A percentile compares a stretch with the other conserved stretches of the same genome.
Conservation (phyloP, 2,113 vertebrate genomes). For the Nipponia nippon region DNA sequence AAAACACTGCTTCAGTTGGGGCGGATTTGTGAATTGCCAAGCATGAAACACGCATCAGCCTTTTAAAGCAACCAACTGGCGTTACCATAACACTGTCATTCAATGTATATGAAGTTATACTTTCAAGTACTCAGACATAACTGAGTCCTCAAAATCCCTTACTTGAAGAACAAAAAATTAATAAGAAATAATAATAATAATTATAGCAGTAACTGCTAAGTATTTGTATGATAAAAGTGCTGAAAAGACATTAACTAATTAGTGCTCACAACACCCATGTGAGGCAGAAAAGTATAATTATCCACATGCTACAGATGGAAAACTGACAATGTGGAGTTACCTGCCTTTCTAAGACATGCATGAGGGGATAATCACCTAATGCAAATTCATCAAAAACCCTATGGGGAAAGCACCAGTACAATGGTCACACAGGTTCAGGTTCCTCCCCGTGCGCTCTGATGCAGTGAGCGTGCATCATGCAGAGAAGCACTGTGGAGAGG, state of each 20-base stretch:
- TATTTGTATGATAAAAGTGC: slow-evolving; percentile 54
- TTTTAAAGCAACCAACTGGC: background rate
- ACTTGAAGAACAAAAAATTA: slow-evolving; percentile 52
- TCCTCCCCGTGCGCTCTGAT: background rate
- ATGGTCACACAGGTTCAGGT: background rate
- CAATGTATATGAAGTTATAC: slow-evolving; percentile 43
- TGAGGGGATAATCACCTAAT: slow-evolving; percentile 32
- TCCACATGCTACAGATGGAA: slow-evolving; percentile 58
- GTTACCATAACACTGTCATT: slow-evolving; percentile 15
- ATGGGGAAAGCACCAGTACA: background rate
- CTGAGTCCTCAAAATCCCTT: background rate
- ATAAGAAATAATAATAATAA: slow-evolving; percentile 59
- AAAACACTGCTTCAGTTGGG: background rate
- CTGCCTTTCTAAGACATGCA: slow-evolving; percentile 44
- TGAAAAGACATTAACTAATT: slow-evolving; percentile 69
- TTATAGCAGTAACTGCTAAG: slow-evolving; percentile 47
- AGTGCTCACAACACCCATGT: slow-evolving; percentile 63
- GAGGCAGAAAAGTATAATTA: slow-evolving; percentile 63
- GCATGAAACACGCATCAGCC: background rate
- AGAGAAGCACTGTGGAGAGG: background rate
- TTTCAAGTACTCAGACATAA: slow-evolving; percentile 36
- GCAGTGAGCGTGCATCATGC: background rate
- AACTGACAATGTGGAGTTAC: slow-evolving; percentile 50
- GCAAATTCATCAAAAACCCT: slow-evolving; percentile 30
- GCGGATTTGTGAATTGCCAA: background rate